Evolutionary conservation across 2,797 vertebrate genomes (phyloP).

Genomic region (Centroberyx gerrardi): DNA sequence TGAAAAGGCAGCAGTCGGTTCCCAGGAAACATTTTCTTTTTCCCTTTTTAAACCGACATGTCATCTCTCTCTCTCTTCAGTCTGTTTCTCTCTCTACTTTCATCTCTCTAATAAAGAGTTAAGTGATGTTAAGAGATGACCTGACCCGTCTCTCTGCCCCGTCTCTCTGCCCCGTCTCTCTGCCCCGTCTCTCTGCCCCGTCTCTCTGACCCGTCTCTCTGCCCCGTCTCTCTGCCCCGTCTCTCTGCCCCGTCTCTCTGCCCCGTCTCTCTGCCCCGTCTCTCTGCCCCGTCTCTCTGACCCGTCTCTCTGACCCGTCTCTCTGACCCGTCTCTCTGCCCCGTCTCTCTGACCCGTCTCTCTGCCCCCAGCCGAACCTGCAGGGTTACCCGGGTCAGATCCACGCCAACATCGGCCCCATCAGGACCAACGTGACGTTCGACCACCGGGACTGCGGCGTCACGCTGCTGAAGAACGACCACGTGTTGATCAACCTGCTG

Average conservation of each 20-base stretch:
- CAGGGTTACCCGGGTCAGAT: constrained; percentile 89
- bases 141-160: not conserved
- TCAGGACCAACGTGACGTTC: constrained; percentile 93
- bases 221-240: not conserved
- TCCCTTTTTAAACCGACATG: too few relatives aligned
- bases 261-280: not conserved
- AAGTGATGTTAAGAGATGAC: too few relatives aligned
- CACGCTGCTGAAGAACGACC: constrained; percentile 94
- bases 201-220: not conserved
- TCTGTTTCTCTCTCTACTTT: too few relatives aligned
- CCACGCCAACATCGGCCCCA: constrained; percentile 89
- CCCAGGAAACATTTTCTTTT: too few relatives aligned
- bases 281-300: too few relatives aligned
- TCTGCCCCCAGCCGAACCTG: constrained; percentile 32
- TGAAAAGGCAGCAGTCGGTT: too few relatives aligned
- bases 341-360: not conserved
- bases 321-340: not conserved
- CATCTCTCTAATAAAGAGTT: too few relatives aligned
- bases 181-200: too few relatives aligned
- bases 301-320: not conserved
- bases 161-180: not conserved
- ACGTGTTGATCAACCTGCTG: constrained; percentile 94
- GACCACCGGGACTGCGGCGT: constrained; percentile 91
- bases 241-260: not conserved
- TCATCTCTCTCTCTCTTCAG: too few relatives aligned